phyloP scores from a whole-genome alignment of 2,888 invertebrate species.

The Fabriciana adippe region DNA sequence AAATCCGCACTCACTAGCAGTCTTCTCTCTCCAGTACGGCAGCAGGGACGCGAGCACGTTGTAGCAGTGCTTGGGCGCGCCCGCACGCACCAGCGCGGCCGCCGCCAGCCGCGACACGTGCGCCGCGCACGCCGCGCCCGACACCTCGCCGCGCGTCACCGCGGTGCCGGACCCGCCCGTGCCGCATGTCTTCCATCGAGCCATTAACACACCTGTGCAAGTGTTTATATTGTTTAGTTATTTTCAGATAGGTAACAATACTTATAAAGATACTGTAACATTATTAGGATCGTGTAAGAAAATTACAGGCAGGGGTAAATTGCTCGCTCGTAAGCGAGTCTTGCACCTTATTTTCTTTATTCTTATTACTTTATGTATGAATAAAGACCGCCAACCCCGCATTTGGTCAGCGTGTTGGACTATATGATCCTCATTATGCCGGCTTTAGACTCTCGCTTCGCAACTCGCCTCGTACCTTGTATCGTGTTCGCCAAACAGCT shows the following conservation, averaged over 20 bases:
- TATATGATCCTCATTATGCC: too few species aligned
- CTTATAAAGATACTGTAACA: neutral
- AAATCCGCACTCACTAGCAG: constrained; percentile 46
- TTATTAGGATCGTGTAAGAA: too few species aligned
- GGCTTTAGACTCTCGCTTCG: too few species aligned
- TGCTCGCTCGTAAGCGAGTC: too few species aligned
- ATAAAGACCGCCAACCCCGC: too few species aligned
- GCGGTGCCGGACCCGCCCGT: constrained; percentile 40
- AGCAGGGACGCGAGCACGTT: constrained; percentile 64
- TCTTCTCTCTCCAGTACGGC: constrained; percentile 88
- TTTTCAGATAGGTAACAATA: neutral
- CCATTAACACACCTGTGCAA: constrained; percentile 86
- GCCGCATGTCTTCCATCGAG: constrained; percentile 83
- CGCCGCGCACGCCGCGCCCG: constrained; percentile 66
- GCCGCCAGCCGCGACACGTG: constrained; percentile 74
- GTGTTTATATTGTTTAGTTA: neutral
- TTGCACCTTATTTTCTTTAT: too few species aligned
- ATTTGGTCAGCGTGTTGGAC: too few species aligned
- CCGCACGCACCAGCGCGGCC: constrained; percentile 66
- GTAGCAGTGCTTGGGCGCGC: constrained; percentile 71
- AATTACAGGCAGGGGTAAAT: too few species aligned
- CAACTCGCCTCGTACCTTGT: too few species aligned
- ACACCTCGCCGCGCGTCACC: constrained; percentile 46
- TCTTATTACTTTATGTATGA: too few species aligned
- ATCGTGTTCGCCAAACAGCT: too few species aligned